Base-by-base conservation (phyloP, 2,888 invertebrate species). In the Nymphalis c-album region DNA sequence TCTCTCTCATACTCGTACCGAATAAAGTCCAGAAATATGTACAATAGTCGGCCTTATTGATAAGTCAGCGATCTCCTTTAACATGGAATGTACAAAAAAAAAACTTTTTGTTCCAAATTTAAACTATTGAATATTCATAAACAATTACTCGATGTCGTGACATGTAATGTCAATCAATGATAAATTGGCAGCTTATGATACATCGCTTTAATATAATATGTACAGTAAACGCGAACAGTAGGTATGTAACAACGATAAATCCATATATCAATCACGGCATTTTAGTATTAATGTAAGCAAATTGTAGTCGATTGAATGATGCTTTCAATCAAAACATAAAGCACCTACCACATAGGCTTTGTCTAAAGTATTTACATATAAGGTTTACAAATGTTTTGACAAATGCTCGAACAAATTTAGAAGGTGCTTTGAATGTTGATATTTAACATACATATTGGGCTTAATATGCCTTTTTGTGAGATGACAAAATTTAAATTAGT, bases 211-310 rank as follows among this genome's bases (percentile, higher is more conserved):
- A 17, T 31, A 13, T 22, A 22, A 22, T 55, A 55, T 53, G 53
- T 55, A 31, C 53, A 26, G 17, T 51, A 55, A 16, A 22, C 17
- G 31, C 2, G 31, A 16, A 7, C 17, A 55, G 0, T 22, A 22
- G 13, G 22, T 17, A 55, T 31, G 53, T 55, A 31, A 31, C 53
- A 55, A 22, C 22, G 26, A 22, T 31, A 55, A 55, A 55, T 31
- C 31, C 53, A 55, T 31, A 16, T 55, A 55, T 55, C 53, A 55
- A 26, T 55, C 26, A 16, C n/a, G 26, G 26, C n/a, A 55, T 55
- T 55, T 26, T 31, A 55, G 31, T 26, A 55, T 53, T 53, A 53
- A 53, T 53, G 26, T 17, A 53, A 17, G 26, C 53, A 55, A 55
- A 31, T 31, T 55, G 17, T 26, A 55, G 53, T 31, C 17, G 53